Evolutionary conservation across 2,797 vertebrate genomes (phyloP).

Genomic region (Octomys mimax): DNA sequence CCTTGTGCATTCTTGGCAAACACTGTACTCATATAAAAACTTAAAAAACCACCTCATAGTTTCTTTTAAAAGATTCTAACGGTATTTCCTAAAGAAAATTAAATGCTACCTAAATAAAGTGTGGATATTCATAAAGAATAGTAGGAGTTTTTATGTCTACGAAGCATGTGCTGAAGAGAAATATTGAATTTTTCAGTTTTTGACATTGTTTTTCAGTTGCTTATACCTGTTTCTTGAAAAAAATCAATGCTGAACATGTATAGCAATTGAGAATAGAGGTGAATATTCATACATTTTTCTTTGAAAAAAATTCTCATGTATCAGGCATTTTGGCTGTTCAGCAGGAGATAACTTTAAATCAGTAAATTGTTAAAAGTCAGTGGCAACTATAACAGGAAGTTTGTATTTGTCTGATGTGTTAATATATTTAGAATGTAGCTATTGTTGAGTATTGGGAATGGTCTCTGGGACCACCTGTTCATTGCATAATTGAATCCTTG

Average conservation of each 20-base stretch:
- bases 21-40: not conserved
- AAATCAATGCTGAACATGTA: not conserved
- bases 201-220: not conserved
- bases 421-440: not conserved
- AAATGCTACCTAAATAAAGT: not conserved
- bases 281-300: not conserved
- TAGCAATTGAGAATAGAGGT: not conserved
- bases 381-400: not conserved
- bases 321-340: not conserved
- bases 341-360: not conserved
- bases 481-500: not conserved
- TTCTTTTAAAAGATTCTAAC: not conserved
- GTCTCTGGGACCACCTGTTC: not conserved
- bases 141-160: conserved; percentile 1
- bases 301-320: not conserved
- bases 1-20: not conserved
- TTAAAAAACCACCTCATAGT: not conserved
- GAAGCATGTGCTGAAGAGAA: not conserved
- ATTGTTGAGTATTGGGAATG: not conserved
- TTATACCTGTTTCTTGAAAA: not conserved
- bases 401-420: not conserved
- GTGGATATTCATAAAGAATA: not conserved
- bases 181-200: not conserved
- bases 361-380: not conserved
- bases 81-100: not conserved